These are phyloP conservation scores for Mesorhabditis belari DNA, from an alignment of 2,888 invertebrate species.

Conservation along the genomic window DNA sequence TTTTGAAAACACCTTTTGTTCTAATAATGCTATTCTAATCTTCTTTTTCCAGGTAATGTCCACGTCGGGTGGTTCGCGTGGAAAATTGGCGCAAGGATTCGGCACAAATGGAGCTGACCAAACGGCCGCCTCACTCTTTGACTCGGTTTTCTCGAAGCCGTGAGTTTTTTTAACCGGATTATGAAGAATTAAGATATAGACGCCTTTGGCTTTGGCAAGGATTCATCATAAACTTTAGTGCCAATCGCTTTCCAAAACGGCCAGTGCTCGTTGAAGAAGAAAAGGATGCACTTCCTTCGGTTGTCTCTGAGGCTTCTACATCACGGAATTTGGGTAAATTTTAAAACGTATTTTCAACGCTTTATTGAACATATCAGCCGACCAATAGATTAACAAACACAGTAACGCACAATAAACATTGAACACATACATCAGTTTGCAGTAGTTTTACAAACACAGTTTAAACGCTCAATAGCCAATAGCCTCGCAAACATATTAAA, in stretches of 20 bases:
- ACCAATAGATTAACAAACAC: too few species aligned
- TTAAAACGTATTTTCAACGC: too few species aligned
- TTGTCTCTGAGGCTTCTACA: neutral
- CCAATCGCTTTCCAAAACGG: too few species aligned
- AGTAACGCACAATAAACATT: too few species aligned
- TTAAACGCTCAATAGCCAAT: too few species aligned
- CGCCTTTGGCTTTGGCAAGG: neutral
- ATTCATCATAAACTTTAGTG: neutral
- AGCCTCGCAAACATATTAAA: too few species aligned
- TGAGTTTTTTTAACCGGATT: conserved; percentile 15
- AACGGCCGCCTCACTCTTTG: conserved; percentile 12
- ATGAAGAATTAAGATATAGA: neutral
- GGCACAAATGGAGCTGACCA: conserved; percentile 57
- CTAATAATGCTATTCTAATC: too few species aligned
- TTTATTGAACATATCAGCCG: too few species aligned
- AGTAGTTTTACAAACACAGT: too few species aligned
- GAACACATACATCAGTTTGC: too few species aligned
- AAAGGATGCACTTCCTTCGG: neutral
- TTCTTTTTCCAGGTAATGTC: neutral
- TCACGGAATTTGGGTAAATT: neutral
- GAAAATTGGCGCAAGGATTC: neutral
- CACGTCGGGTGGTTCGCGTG: neutral
- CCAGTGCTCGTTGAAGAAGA: too few species aligned
- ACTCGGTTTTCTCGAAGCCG: conserved; percentile 34
- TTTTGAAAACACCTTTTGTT: too few species aligned